Conservation (phyloP, 2,888 invertebrate species). For the Axea sp. region DNA sequence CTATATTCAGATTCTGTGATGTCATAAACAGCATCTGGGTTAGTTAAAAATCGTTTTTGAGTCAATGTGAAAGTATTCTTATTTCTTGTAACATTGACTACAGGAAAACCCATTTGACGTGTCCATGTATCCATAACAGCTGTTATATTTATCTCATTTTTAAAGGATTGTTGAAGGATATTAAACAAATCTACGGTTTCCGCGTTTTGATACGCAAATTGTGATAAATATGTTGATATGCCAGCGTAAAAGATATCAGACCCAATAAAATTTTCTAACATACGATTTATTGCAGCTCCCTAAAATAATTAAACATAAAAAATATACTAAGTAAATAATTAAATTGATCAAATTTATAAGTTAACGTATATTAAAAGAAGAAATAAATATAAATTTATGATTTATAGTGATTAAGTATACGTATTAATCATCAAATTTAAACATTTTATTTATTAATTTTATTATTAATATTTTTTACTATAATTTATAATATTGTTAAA, state of each 20-base stretch:
- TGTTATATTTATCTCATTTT: slow-evolving; percentile 81
- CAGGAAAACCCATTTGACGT: slow-evolving; percentile 92
- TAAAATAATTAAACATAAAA: slow-evolving; percentile 69
- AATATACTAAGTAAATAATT: not conserved
- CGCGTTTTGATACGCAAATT: slow-evolving; percentile 87
- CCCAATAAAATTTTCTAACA: slow-evolving; percentile 91
- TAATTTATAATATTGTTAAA: no score
- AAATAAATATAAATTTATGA: no score
- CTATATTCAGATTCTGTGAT: slow-evolving; percentile 73
- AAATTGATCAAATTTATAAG: no score
- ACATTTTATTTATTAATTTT: no score
- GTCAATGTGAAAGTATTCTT: slow-evolving; percentile 82
- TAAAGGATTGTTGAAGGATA: slow-evolving; percentile 83
- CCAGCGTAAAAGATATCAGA: slow-evolving; percentile 86
- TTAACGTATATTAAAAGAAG: no score
- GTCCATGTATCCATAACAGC: slow-evolving; percentile 94
- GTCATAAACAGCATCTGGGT: slow-evolving; percentile 82
- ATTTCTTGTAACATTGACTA: slow-evolving; percentile 83
- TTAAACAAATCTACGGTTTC: slow-evolving; percentile 88
- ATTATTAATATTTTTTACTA: no score
- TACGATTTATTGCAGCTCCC: slow-evolving; percentile 93
- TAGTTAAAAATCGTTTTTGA: slow-evolving; percentile 88
- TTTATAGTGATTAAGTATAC: no score
- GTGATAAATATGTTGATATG: slow-evolving; percentile 87
- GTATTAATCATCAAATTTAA: no score